Percentiles rank a stretch among this genome's conserved stretches.
Evolutionary conservation across 2,797 vertebrate genomes (phyloP).

Genomic region (Cirrhinus mrigala): DNA sequence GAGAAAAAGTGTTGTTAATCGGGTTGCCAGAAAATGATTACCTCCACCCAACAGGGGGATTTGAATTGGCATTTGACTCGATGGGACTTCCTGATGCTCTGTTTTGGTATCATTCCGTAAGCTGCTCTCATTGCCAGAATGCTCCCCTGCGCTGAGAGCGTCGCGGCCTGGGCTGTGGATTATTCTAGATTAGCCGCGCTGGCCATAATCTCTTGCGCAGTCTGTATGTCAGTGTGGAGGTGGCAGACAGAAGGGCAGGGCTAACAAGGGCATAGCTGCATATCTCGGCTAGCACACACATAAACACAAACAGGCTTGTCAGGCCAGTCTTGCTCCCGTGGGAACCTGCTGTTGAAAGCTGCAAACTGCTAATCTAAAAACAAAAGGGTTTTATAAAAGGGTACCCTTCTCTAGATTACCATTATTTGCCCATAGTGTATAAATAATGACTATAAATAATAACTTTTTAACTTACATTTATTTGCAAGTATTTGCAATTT

Average conservation of each 20-base stretch:
- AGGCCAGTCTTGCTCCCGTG: conserved; percentile 37
- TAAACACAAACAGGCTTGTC: conserved; percentile 16
- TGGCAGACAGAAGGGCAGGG: conserved; percentile 48
- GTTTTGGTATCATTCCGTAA: conserved; percentile 54
- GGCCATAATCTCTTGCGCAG: conserved; percentile 50
- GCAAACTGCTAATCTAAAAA: not conserved
- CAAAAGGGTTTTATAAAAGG: not conserved
- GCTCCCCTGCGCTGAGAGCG: conserved; percentile 25
- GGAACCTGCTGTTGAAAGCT: conserved; percentile 18
- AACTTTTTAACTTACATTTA: too few relatives aligned
- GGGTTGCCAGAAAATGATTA: conserved; percentile 46
- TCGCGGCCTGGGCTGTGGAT: conserved; percentile 49
- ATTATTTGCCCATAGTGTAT: not conserved
- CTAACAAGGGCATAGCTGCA: conserved; percentile 25
- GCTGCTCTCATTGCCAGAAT: conserved; percentile 23
- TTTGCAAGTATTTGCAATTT: not conserved
- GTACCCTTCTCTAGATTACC: not conserved
- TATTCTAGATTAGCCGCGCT: conserved; percentile 56
- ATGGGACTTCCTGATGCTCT: conserved; percentile 45
- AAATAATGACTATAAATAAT: not conserved
- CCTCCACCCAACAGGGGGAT: conserved; percentile 12
- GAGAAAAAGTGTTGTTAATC: conserved; percentile 26
- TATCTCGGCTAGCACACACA: conserved; percentile 7
- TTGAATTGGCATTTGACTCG: conserved; percentile 37
- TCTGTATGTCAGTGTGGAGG: conserved; percentile 37